Percentiles rank a stretch among this genome's conserved stretches.
phyloP scores from a whole-genome alignment of 2,113 vertebrate genomes.

The Terrapene triunguis region DNA sequence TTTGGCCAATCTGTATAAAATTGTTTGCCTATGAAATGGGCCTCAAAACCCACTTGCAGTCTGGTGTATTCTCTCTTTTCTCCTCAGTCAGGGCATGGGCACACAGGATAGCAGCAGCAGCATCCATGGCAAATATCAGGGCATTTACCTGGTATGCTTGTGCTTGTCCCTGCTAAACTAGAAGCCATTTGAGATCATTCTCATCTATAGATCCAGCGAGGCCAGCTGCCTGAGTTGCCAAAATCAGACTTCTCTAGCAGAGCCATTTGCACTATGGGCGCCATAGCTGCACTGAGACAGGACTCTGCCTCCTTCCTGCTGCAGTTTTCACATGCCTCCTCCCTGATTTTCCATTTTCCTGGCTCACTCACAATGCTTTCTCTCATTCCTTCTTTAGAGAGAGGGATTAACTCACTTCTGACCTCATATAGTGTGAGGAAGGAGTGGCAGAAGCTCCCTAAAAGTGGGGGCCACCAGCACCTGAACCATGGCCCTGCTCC shows the following conservation, averaged over 20 bases:
- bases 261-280: not conserved
- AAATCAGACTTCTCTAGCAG: not conserved
- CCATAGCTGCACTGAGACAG: not conserved
- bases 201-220: not conserved
- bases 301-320: not conserved
- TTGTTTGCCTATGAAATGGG: not conserved
- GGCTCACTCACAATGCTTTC: not conserved
- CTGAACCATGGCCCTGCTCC: no score
- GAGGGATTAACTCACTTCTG: not conserved
- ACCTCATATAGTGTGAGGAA: no score
- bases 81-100: no score
- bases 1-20: not conserved
- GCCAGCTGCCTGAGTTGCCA: not conserved
- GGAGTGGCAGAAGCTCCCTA: no score
- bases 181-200: not conserved
- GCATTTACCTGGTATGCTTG: not conserved
- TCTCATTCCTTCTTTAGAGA: not conserved
- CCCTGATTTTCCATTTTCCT: not conserved
- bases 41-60: not conserved
- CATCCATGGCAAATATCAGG: not conserved
- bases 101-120: not conserved
- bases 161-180: not conserved
- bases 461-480: no score
- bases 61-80: not conserved
- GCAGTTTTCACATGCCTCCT: not conserved